These are phyloP conservation scores for Calyptomena viridis DNA, from an alignment of 2,113 vertebrate species.

Conservation along the genomic window DNA sequence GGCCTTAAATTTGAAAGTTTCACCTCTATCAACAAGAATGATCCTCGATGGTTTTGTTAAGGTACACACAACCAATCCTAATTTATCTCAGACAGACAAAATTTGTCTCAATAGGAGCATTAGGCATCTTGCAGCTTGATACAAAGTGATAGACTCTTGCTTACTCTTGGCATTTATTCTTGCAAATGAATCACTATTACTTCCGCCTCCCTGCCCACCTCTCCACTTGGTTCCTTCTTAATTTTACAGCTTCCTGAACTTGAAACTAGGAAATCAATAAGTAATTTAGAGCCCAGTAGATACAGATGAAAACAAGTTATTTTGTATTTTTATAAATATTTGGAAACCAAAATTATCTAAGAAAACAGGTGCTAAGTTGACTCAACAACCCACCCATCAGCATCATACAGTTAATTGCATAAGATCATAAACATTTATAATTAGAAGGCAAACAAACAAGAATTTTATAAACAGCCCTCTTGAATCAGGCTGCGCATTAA, in stretches of 20 bases:
- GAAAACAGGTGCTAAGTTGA: conserved; percentile 67
- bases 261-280: conserved; percentile 77
- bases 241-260: conserved; percentile 68
- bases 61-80: background rate
- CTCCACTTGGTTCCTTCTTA: conserved; percentile 55
- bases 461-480: conserved; percentile 70
- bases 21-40: background rate
- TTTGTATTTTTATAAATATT: conserved; percentile 69
- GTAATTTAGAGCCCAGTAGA: conserved; percentile 72
- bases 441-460: conserved; percentile 69
- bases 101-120: background rate
- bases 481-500: conserved; percentile 67
- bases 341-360: conserved; percentile 68
- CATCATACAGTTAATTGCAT: conserved; percentile 72
- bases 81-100: conserved; percentile 7
- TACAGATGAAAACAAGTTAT: conserved; percentile 59
- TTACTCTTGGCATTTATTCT: conserved; percentile 20
- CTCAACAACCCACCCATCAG: conserved; percentile 67
- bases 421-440: conserved; percentile 70
- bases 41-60: background rate
- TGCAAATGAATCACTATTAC: conserved; percentile 45
- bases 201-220: conserved; percentile 25
- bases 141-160: background rate
- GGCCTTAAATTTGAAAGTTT: background rate
- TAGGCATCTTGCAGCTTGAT: background rate